A percentile compares a stretch with the other conserved stretches of the same genome.
phyloP scores from a whole-genome alignment of 1,140 invertebrate species.

The Eulimnadia texana region DNA sequence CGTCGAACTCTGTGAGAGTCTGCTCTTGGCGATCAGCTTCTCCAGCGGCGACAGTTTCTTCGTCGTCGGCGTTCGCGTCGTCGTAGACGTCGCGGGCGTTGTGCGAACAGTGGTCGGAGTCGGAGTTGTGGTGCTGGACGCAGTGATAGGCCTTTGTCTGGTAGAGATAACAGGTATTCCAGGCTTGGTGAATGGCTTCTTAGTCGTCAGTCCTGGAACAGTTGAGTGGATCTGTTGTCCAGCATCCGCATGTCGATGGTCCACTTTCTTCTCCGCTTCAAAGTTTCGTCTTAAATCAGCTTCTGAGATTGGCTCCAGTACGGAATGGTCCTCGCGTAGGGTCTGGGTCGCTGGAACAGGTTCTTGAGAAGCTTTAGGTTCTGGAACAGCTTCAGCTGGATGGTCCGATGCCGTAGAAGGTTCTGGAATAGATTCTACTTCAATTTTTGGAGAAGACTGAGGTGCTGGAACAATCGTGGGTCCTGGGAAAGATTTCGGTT shows the following conservation, averaged over 20 bases:
- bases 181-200: background rate
- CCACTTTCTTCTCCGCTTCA: background rate
- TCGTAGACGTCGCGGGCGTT: conserved; percentile 5
- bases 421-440: conserved; percentile 22
- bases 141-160: background rate
- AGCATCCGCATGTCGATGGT: conserved; percentile 14
- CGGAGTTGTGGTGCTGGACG: conserved; percentile 4
- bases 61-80: conserved; percentile 7
- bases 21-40: conserved; percentile 6
- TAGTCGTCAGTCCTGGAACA: conserved; percentile 4
- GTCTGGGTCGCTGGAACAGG: conserved; percentile 28
- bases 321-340: conserved; percentile 21
- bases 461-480: too few species aligned
- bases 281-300: conserved; percentile 16
- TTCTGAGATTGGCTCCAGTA: conserved; percentile 33
- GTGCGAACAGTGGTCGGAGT: conserved; percentile 17
- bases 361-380: conserved; percentile 29
- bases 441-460: too few species aligned
- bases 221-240: background rate
- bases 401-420: conserved; percentile 18
- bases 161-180: background rate
- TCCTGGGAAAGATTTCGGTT: too few species aligned
- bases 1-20: background rate
- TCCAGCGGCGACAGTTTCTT: conserved; percentile 8
- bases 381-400: conserved; percentile 19